phyloP scores from a whole-genome alignment of 2,888 invertebrate genomes.

The Microctonus brassicae region DNA sequence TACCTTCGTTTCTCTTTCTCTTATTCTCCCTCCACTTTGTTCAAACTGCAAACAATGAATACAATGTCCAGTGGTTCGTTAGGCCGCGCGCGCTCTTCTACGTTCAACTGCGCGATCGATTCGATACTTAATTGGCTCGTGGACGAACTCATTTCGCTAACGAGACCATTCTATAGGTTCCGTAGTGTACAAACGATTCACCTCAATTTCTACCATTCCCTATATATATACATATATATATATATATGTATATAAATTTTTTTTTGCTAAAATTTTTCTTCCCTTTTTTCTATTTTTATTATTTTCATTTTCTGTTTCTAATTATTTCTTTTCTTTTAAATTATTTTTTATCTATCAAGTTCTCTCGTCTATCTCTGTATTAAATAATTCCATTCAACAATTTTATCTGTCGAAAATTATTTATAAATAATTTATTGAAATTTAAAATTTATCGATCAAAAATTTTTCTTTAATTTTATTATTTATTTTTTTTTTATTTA shows the following conservation, averaged over 20 bases:
- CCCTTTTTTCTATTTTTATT: constrained; percentile 10
- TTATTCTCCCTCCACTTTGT: constrained; percentile 22
- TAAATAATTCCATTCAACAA: too few relatives aligned
- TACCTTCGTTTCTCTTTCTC: neutral
- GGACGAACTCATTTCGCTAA: constrained; percentile 51
- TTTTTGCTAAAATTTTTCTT: constrained; percentile 10
- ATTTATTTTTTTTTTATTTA: too few relatives aligned
- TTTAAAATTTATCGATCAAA: too few relatives aligned
- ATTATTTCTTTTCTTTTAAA: neutral
- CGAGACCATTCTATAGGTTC: constrained; percentile 48
- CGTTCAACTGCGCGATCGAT: constrained; percentile 46
- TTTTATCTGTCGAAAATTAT: too few relatives aligned
- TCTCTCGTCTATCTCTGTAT: neutral
- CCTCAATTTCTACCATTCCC: constrained; percentile 33
- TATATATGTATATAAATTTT: too few relatives aligned
- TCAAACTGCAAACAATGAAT: constrained; percentile 49
- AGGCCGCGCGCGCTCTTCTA: constrained; percentile 38
- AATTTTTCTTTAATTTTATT: too few relatives aligned
- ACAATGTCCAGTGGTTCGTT: constrained; percentile 51
- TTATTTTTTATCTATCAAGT: neutral
- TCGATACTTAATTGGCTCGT: constrained; percentile 51
- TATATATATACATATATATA: too few relatives aligned
- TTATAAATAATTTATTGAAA: too few relatives aligned
- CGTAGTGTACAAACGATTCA: constrained; percentile 40
- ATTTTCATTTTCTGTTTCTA: neutral